A percentile compares a stretch with the other conserved stretches of the same genome.
These are phyloP conservation scores for Argopecten irradians DNA, from an alignment of 1,140 invertebrate species.

Conservation along the genomic window DNA sequence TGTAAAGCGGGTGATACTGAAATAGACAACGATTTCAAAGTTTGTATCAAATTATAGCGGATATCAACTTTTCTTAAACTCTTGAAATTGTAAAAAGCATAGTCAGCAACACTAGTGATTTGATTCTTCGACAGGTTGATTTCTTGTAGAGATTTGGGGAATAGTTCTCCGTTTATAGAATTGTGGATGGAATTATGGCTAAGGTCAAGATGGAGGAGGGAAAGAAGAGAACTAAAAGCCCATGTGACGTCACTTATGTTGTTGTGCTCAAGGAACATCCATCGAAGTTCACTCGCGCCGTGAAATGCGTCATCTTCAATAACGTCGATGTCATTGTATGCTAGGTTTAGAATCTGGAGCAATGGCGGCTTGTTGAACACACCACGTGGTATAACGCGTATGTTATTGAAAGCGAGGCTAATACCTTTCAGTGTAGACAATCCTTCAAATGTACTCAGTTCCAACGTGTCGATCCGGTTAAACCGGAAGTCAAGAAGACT, in stretches of 20 bases:
- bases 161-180: slow-evolving; percentile 39
- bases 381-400: slow-evolving; percentile 31
- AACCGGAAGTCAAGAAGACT: slow-evolving; percentile 41
- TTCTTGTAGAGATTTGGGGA: slow-evolving; percentile 47
- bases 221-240: slow-evolving; percentile 39
- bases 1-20: slow-evolving; percentile 46
- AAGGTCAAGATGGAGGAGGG: slow-evolving; percentile 49
- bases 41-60: slow-evolving; percentile 54
- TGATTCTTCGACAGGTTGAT: slow-evolving; percentile 52
- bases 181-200: slow-evolving; percentile 48
- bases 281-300: slow-evolving; percentile 26
- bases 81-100: slow-evolving; percentile 55
- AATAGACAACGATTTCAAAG: slow-evolving; percentile 46
- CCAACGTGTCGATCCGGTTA: slow-evolving; percentile 41
- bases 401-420: slow-evolving; percentile 47
- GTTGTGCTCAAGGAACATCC: slow-evolving; percentile 40
- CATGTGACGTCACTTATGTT: slow-evolving; percentile 40
- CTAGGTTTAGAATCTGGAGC: slow-evolving; percentile 46
- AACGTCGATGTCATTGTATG: slow-evolving; percentile 49
- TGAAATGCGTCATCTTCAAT: slow-evolving; percentile 41
- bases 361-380: slow-evolving; percentile 29
- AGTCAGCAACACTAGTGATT: slow-evolving; percentile 47
- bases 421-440: slow-evolving; percentile 44
- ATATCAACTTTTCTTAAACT: slow-evolving; percentile 53
- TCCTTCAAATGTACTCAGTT: slow-evolving; percentile 36